Percentiles rank a stretch among this genome's conserved stretches.
These are phyloP conservation scores for Lithophane socia DNA, from an alignment of 2,888 invertebrate species.

Conservation along the genomic window DNA sequence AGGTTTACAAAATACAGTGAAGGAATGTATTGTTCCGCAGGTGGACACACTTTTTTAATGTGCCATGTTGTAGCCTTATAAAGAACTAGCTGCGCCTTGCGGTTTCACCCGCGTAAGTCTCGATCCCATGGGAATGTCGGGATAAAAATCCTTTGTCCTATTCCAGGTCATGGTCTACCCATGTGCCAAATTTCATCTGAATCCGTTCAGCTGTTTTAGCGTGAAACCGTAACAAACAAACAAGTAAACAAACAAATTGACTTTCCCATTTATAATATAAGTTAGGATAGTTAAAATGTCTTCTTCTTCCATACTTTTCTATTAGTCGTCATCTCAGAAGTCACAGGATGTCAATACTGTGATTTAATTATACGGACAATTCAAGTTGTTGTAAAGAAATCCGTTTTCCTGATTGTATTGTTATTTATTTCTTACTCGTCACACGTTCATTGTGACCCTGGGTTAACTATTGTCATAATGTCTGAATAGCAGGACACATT, in stretches of 20 bases:
- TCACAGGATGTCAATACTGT: background rate
- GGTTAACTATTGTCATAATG: background rate
- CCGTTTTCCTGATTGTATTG: background rate
- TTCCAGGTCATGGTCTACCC: no score
- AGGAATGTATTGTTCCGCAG: background rate
- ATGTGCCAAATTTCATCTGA: no score
- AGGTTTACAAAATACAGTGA: background rate
- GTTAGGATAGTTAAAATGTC: no score
- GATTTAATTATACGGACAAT: background rate
- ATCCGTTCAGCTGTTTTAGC: no score
- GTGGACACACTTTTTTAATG: background rate
- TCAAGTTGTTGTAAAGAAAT: no score
- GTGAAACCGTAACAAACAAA: no score
- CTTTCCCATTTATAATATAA: no score
- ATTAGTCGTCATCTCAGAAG: background rate
- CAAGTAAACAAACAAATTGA: no score
- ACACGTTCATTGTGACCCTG: background rate
- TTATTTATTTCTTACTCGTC: background rate
- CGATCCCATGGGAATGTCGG: no score
- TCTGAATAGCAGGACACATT: constrained; percentile 2
- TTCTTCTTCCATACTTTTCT: background rate
- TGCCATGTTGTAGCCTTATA: background rate
- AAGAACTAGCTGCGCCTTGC: background rate
- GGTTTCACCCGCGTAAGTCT: no score
- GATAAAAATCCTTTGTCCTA: no score